Base-by-base conservation (phyloP, 1,140 invertebrate species). In the Berghia stephanieae region DNA sequence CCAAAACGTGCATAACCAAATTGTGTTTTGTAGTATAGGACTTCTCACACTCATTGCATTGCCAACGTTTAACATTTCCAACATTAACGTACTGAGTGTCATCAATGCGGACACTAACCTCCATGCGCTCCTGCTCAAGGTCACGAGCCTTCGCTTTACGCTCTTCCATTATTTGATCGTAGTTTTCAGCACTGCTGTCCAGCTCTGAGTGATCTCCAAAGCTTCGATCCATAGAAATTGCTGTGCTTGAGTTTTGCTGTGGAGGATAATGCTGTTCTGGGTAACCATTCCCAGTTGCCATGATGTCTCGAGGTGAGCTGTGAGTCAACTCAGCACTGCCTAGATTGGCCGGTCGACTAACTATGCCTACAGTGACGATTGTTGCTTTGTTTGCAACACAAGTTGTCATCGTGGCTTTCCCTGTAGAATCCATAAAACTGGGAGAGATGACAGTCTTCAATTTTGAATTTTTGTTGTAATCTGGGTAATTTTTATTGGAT, bases 21-120 rank as follows among this genome's bases (percentile, higher is more conserved):
- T 88, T 88, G 79, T 87, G 86, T 76, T 88, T 88, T n/a, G 87
- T 88, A 2, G 86, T 87, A 78, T 88, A 88, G 0, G 85, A 85
- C 79, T 88, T 88, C 27, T 83, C 78, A 81, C 87, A 88, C 49
- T 85, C 34, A 34, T 81, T 83, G 78, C 88, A 89, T 77, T 87
- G 83, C 88, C 87, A 88, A 24, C 86, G 80, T 78, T 87, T 88
- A 21, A 82, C 81, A 52, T 84, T 84, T 8, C 84, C 85, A 75
- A 85, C 80, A 13, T 81, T 73, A 1, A 86, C 77, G 71, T 80
- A 83, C 67, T 88, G 86, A 27, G 80, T 80, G 76, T 88, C 85
- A 60, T 87, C 83, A 72, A 89, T 87, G 13, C 79, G 79, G 43
- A 89, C 80, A 70, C 85, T 85, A 57, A 75, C 81, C 79, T 75